Conservation (phyloP, 2,113 vertebrate genomes). For the Clarias magur region DNA sequence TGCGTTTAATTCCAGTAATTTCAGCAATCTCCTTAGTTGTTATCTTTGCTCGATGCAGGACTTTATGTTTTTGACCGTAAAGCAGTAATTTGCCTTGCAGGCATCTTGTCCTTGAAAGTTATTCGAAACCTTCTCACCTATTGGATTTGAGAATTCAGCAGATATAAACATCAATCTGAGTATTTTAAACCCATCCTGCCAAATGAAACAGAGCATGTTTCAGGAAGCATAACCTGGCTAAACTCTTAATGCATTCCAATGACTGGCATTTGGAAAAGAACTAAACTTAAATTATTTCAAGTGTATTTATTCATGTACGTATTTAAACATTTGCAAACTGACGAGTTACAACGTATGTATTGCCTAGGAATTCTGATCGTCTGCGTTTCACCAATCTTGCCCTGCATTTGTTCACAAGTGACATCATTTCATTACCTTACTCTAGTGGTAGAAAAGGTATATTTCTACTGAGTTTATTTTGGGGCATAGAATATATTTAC, state of each 20-base stretch:
- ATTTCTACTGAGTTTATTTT: neutral
- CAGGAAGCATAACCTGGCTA: neutral
- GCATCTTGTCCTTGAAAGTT: neutral
- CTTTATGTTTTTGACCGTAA: neutral
- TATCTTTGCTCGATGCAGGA: no score
- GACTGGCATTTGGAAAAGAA: neutral
- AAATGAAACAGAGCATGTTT: neutral
- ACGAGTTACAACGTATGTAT: neutral
- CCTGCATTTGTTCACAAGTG: neutral
- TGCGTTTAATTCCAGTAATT: no score
- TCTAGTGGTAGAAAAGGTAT: neutral
- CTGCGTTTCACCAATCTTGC: neutral
- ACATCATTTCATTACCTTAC: neutral
- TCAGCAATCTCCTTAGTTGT: no score
- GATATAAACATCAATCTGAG: neutral
- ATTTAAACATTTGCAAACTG: neutral
- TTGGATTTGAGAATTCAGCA: neutral
- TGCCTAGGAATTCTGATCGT: neutral
- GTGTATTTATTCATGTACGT: no score
- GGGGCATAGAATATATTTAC: neutral
- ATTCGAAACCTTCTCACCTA: neutral
- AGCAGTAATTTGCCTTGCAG: neutral
- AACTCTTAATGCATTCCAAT: neutral
- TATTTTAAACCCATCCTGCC: neutral
- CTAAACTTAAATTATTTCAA: neutral